Conservation (phyloP, 2,888 invertebrate species). For the Allolobophora icterica region DNA sequence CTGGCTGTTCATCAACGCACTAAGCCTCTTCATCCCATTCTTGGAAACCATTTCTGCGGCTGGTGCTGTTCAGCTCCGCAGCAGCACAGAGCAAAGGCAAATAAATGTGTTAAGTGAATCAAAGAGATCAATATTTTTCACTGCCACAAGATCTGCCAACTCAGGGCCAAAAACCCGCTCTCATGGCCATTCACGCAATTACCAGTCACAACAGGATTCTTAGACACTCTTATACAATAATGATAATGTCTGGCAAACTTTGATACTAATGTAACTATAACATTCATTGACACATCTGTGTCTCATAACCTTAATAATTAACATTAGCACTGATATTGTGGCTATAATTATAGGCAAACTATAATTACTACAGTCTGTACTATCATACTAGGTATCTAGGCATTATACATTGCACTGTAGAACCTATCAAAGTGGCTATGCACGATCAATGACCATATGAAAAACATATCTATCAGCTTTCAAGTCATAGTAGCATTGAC, state of each 20-base stretch:
- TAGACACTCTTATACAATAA: background rate
- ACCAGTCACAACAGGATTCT: background rate
- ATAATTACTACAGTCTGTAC: background rate
- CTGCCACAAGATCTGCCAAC: background rate
- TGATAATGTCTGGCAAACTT: background rate
- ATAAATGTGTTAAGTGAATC: background rate
- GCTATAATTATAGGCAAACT: background rate
- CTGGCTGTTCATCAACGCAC: background rate
- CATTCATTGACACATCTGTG: background rate
- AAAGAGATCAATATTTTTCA: slow-evolving; percentile 2
- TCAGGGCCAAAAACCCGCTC: background rate
- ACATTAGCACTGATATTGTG: background rate
- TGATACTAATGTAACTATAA: background rate
- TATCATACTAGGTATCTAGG: background rate
- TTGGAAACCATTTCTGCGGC: background rate
- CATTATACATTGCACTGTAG: background rate
- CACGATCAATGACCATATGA: background rate
- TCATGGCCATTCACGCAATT: background rate
- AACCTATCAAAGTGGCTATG: background rate
- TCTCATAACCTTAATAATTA: background rate
- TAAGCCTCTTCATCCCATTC: background rate
- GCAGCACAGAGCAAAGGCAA: background rate
- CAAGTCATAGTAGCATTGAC: background rate
- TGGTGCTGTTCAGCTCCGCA: background rate
- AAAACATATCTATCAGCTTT: background rate